Percentiles rank a stretch among this genome's conserved stretches.
Evolutionary conservation across 2,113 vertebrate species (phyloP).

Genomic region (Crypturellus undulatus): DNA sequence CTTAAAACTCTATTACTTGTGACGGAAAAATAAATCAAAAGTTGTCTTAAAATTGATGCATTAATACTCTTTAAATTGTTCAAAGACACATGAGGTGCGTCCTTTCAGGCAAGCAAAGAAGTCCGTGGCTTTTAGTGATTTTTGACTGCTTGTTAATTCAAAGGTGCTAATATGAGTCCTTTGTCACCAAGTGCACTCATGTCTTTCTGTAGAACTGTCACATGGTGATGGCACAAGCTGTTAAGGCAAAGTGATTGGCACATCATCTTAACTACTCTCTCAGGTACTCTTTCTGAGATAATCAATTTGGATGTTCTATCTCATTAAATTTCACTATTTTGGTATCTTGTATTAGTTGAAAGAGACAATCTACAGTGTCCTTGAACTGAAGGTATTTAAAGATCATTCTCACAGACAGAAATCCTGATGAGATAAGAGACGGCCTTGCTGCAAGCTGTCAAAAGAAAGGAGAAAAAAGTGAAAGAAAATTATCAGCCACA

Average conservation of each 20-base stretch:
- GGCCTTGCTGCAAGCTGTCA: slow-evolving; percentile 26
- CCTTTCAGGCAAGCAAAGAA: neutral
- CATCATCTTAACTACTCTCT: slow-evolving; percentile 57
- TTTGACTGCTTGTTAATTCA: slow-evolving; percentile 55
- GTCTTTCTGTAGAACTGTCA: slow-evolving; percentile 58
- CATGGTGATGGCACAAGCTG: slow-evolving; percentile 17
- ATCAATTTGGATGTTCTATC: slow-evolving; percentile 69
- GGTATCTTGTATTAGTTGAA: slow-evolving; percentile 51
- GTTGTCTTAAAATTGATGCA: neutral
- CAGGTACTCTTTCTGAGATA: slow-evolving; percentile 62
- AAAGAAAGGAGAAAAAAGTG: neutral
- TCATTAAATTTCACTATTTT: slow-evolving; percentile 75
- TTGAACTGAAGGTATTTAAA: slow-evolving; percentile 62
- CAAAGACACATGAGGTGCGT: neutral
- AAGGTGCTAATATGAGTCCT: slow-evolving; percentile 36
- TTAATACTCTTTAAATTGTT: neutral
- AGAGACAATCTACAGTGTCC: slow-evolving; percentile 46
- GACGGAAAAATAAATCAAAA: neutral
- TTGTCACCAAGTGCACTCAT: neutral
- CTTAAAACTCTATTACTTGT: neutral
- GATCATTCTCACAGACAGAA: slow-evolving; percentile 33
- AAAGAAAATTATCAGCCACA: slow-evolving; percentile 11
- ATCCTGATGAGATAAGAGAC: slow-evolving; percentile 39
- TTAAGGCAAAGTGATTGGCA: slow-evolving; percentile 74
- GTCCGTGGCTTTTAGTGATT: slow-evolving; percentile 44